Conservation (phyloP, 2,797 vertebrate species). For the Rousettus madagascariensis region DNA sequence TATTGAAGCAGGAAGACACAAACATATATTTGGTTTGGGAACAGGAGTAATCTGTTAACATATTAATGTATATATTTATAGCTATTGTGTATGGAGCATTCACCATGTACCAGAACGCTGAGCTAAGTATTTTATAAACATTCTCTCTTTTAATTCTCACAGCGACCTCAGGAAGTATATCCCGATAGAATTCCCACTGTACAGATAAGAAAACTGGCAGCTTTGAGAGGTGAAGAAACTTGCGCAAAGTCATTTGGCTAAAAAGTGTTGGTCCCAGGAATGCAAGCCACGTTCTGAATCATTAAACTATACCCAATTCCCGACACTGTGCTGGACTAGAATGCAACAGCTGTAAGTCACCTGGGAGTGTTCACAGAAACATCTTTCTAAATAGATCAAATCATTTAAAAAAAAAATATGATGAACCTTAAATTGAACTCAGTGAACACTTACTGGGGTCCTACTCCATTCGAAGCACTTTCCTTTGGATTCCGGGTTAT, state of each 20-base stretch:
- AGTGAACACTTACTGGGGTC: neutral
- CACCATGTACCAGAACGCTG: neutral
- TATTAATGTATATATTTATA: neutral
- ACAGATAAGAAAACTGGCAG: neutral
- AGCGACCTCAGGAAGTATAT: neutral
- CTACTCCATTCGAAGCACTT: neutral
- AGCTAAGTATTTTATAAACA: neutral
- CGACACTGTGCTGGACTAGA: neutral
- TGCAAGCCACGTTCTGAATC: neutral
- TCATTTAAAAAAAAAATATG: too few relatives aligned
- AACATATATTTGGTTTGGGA: neutral
- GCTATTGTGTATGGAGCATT: neutral
- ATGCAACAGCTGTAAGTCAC: neutral
- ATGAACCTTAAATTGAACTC: neutral
- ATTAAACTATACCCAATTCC: neutral
- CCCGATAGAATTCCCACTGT: neutral
- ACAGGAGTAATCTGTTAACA: neutral
- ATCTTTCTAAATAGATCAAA: neutral
- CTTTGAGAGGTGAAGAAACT: neutral
- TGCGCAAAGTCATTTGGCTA: neutral
- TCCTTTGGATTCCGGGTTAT: neutral
- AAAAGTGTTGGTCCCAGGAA: neutral
- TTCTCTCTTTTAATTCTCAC: neutral
- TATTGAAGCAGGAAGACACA: neutral
- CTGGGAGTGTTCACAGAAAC: neutral